These are phyloP conservation scores for Picathartes gymnocephalus DNA, from an alignment of 2,113 vertebrate species.

Conservation along the genomic window DNA sequence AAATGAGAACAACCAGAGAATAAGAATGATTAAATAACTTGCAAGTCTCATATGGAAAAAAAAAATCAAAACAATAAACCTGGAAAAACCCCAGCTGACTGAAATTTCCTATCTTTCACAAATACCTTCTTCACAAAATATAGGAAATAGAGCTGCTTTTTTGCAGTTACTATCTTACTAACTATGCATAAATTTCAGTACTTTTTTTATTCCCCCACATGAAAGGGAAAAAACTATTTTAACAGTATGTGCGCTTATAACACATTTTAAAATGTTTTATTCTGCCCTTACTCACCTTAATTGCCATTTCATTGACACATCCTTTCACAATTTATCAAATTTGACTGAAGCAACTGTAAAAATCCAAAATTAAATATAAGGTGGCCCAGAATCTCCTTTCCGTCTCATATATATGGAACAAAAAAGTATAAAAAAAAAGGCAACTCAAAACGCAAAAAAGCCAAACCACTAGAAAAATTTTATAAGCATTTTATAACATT, in stretches of 20 bases:
- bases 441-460: not conserved
- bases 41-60: not conserved
- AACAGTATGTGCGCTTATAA: not conserved
- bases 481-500: not conserved
- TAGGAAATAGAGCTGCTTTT: not conserved
- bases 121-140: not conserved
- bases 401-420: not conserved
- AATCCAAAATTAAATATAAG: not conserved
- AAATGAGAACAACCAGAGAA: not conserved
- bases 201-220: not conserved
- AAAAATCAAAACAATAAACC: not conserved
- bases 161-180: not conserved
- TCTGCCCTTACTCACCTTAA: not conserved
- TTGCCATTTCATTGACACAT: not conserved
- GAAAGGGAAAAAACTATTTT: not conserved
- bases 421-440: not conserved
- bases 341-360: not conserved
- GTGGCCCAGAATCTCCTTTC: not conserved
- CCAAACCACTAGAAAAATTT: not conserved
- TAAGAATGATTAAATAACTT: not conserved
- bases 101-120: not conserved
- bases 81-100: not conserved
- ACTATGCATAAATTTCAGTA: not conserved
- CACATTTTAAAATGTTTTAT: not conserved
- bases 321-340: not conserved